These are phyloP conservation scores for Cricetomys ansorgei DNA, from an alignment of 2,113 vertebrate species.

Conservation along the genomic window DNA sequence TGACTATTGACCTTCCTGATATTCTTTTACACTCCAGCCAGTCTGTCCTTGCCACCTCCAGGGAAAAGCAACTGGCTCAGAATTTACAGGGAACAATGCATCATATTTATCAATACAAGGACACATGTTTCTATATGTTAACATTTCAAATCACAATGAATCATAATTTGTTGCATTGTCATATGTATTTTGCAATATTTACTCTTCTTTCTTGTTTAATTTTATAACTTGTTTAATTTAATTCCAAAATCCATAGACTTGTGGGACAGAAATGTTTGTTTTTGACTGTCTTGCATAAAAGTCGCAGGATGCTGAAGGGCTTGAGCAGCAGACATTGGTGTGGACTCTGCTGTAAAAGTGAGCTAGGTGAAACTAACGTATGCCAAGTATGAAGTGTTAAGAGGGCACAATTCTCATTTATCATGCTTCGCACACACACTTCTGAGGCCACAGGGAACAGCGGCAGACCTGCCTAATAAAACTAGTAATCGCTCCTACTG, in stretches of 20 bases:
- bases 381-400: neutral
- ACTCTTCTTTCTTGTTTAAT: neutral
- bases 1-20: neutral
- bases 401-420: neutral
- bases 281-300: neutral
- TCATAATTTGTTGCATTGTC: neutral
- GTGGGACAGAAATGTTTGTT: neutral
- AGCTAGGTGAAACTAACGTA: neutral
- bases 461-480: neutral
- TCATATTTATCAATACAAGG: neutral
- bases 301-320: too few relatives aligned
- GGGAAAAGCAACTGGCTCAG: neutral
- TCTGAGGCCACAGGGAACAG: neutral
- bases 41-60: neutral
- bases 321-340: neutral
- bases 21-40: neutral
- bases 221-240: neutral
- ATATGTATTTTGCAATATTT: neutral
- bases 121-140: neutral
- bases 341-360: neutral
- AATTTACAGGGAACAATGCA: neutral
- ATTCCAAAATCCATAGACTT: neutral
- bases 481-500: neutral
- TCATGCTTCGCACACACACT: neutral
- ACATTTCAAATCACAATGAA: neutral